These are phyloP conservation scores for Syngnathus floridae DNA, from an alignment of 2,113 vertebrate genomes.

Conservation along the genomic window DNA sequence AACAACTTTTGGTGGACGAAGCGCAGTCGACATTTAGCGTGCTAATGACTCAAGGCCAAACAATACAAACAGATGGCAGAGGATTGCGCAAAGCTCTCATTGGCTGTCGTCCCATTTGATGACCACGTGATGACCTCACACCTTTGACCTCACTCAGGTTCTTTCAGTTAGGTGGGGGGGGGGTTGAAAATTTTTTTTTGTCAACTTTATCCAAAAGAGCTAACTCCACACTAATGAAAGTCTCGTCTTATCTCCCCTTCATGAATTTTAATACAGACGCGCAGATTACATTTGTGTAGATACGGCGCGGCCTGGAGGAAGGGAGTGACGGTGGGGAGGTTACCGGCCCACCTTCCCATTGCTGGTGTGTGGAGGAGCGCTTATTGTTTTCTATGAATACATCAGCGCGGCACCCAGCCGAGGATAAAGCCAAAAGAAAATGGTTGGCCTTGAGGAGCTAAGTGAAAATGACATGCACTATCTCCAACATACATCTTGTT, in stretches of 20 bases:
- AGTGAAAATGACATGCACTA: slow-evolving; percentile 33
- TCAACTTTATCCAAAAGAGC: slow-evolving; percentile 27
- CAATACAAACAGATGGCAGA: not conserved
- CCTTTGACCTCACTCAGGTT: slow-evolving; percentile 6
- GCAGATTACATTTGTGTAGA: slow-evolving; percentile 62
- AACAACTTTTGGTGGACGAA: not conserved
- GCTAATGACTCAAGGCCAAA: not conserved
- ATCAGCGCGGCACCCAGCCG: slow-evolving; percentile 40
- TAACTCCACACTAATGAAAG: slow-evolving; percentile 41
- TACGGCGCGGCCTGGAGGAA: slow-evolving; percentile 47
- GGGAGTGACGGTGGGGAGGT: slow-evolving; percentile 38
- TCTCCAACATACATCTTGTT: slow-evolving; percentile 24
- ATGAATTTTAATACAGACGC: slow-evolving; percentile 67
- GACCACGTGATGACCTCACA: not conserved
- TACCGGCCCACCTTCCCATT: slow-evolving; percentile 15
- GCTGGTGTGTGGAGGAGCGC: slow-evolving; percentile 48
- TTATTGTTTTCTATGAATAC: slow-evolving; percentile 70
- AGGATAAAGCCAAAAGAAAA: slow-evolving; percentile 41
- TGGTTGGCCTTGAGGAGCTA: slow-evolving; percentile 29
- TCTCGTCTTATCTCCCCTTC: slow-evolving; percentile 52
- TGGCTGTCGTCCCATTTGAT: not conserved
- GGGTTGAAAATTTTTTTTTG: too few species aligned
- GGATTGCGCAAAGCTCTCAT: not conserved
- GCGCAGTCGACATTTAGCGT: not conserved
- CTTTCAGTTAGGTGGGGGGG: slow-evolving; percentile 7